Base-by-base conservation (phyloP, 1,140 invertebrate species). In the Drosophila jambulina region DNA sequence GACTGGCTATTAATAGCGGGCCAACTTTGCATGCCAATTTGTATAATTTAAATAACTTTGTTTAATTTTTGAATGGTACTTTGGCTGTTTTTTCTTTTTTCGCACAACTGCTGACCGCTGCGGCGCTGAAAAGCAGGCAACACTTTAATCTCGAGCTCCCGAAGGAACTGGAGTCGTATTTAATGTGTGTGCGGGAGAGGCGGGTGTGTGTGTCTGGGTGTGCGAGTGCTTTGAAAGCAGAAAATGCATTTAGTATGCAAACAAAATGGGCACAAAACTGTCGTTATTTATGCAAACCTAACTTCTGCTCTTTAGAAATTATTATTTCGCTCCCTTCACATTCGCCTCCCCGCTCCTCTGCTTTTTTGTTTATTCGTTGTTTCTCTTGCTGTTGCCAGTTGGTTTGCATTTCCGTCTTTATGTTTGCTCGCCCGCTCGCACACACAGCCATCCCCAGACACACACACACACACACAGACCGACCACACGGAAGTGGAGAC, bases 251-350 rank as follows among this genome's bases (percentile, higher is more conserved):
- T 82, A 60, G 71, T 65, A 83, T 87, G 80, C 77, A 75, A 82
- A 82, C 64, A 84, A 78, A 90, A 88, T 59, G 75, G 64, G 85
- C 76, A 78, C 85, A 88, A 75, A 84, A 90, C 72, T 90, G 78
- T 45, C 78, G 81, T 88, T 88, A 82, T 81, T 88, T 90, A 88
- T 88, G 84, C 84, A 88, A 88, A 90, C 81, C 64, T 78, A 90
- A 85, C 85, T 90, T 90, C 81, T 81, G 75, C 84, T 78, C 85
- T 88, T 90, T 88, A 81, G 78, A 88, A 88, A 88, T 90, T 90
- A 88, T 88, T 88, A 90, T 87, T 83, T 84, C 59, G 63, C 76
- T 79, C 71, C 74, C 75, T 83, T 68, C 45, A 53, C 68, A 60
- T 82, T 80, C 8, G 23, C 25, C 48, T n/a, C 25, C 25, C 10